Evolutionary conservation across 2,113 vertebrate species (phyloP).

Genomic region (Chloropsis hardwickii): DNA sequence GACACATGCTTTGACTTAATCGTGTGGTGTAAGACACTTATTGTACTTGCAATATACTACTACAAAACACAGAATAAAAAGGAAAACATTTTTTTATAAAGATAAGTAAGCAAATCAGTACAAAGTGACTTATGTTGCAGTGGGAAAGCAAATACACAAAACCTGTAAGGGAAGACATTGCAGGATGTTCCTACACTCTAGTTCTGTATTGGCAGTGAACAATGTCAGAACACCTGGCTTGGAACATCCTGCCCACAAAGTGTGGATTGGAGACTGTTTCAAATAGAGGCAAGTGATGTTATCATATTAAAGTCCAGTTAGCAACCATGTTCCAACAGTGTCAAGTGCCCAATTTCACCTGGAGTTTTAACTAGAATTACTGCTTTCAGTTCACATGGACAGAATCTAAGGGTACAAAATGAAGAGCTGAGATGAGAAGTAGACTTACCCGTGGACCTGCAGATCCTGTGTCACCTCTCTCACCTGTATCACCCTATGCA

Average conservation of each 20-base stretch:
- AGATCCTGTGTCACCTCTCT: constrained; percentile 85
- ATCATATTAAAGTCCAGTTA: not conserved
- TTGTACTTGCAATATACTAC: not conserved
- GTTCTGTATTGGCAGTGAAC: not conserved
- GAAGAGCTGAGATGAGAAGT: not conserved
- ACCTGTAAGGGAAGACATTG: not conserved
- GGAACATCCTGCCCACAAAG: not conserved
- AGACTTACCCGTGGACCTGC: constrained; percentile 84
- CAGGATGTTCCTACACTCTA: not conserved
- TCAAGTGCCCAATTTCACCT: not conserved
- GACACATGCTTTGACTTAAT: not conserved
- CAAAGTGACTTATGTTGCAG: not conserved
- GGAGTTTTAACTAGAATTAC: not conserved
- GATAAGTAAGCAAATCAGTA: not conserved
- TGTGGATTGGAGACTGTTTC: not conserved
- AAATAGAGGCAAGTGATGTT: not conserved
- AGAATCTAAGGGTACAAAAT: not conserved
- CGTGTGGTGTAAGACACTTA: not conserved
- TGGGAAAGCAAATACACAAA: not conserved
- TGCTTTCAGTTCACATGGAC: not conserved
- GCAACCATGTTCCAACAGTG: not conserved
- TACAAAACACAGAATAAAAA: not conserved
- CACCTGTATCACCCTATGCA: constrained; percentile 87
- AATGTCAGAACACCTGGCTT: not conserved
- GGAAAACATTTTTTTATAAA: not conserved